Base-by-base conservation (phyloP, 2,888 invertebrate genomes). In the Tholera decimalis region DNA sequence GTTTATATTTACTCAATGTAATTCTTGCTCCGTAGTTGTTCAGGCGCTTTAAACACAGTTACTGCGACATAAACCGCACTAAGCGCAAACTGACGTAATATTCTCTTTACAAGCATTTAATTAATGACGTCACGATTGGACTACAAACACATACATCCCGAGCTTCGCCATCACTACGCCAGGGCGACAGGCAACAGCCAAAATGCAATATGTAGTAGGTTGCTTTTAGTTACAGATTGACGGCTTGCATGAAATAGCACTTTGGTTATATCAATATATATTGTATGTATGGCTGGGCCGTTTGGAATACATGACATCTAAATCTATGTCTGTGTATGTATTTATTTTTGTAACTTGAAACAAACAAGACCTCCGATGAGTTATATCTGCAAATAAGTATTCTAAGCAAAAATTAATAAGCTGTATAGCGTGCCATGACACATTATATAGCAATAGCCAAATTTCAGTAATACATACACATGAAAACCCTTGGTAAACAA, bases 241-340 rank as follows among this genome's bases (percentile, higher is more conserved):
- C 80, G 44, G 61, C 54, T 47, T 54, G 62, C 62, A 77, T 72
- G 62, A 63, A 67, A 51, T 41, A 63, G 62, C 78, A 80, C 80
- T 77, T 77, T 60, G 57, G 35, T 24, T 33, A 11, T 58, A 55
- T 58, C 49, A 18, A 30, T 65, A 64, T 35, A 15, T 1, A 0
- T 49, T 65, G 58, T 35, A 15, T 1, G 0, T 49, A 24, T 43
- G 20, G 15, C 41, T 26, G 3, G 35, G 22, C 41, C 22, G 15
- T 41, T n/a, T 51, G n/a, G 5, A 24, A 51, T 57, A 37, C 22
- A 28, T 69, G 28, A 44, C 39, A 35, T 24, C 30, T 9, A n/a
- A 22, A n/a, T 75, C 20, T 28, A 20, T 3, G 24, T 43, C 7
- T 41, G 28, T 6, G 1, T 28, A 20, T 43, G 30, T 30, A 47